Base-by-base conservation (phyloP, 1,140 invertebrate genomes). In the Helicoverpa armigera region DNA sequence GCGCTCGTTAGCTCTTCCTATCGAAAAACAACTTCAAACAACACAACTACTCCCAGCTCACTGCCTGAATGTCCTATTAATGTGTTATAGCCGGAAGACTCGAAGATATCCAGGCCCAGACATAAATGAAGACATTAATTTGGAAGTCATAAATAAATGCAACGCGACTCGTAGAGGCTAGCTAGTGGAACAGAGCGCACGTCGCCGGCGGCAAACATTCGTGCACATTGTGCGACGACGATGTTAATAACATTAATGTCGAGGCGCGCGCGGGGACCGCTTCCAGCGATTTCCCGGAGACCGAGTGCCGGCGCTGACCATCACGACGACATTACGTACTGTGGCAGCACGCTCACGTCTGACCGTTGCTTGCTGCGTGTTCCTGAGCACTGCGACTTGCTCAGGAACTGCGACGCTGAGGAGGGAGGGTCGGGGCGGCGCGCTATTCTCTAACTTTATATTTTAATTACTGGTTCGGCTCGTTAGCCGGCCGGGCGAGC, bases 181-280 rank as follows among this genome's bases (percentile, higher is more conserved):
- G 35, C 35, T 5, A 35, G 3, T 35, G 7, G 3, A 5, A 35
- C 35, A 35, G 3, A 35, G 7, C 35, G 7, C 35, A 43, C 35
- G 35, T 9, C 35, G 35, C 35, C 35, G 35, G 5, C 29, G 23
- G 5, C 53, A n/a, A 14, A 4, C 53, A 16, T 54, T n/a, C 53
- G 13, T n/a, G 14, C 14, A 54, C 53, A n/a, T 54, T 14, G 13
- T 13, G 23, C 23, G 29, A 5, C 58, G 58, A 4, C 58, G 58
- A 3, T 61, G 58, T 18, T 61, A 61, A 61, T 29, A 61, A 31
- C 58, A 29, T 61, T 61, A 61, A 61, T 61, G 23, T 61, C 13
- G 5, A 3, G 29, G 11, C 23, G 58, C 35, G 4, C 35, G 35
- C 18, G 29, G 23, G 23, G 23, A 29, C 23, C 58, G 58, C 58